Evolutionary conservation across 53 echinoderm and acorn worm genomes (phyloP).

Genomic region (Zoroaster sp.): DNA sequence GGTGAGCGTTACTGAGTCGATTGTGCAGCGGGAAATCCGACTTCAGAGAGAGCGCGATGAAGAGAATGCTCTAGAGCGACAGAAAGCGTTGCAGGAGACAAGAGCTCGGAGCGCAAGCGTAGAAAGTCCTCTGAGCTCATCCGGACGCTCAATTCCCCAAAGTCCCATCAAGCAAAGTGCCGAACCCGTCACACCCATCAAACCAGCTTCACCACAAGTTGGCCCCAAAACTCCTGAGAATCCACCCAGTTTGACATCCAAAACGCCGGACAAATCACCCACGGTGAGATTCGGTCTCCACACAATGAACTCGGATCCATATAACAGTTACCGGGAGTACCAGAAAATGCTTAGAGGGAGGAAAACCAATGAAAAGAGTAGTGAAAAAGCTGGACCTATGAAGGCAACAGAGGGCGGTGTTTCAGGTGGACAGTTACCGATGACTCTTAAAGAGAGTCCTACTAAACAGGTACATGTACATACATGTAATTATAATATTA

Average conservation of each 20-base stretch:
- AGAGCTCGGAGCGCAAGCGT: background rate
- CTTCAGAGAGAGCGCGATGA: slow-evolving; percentile 63
- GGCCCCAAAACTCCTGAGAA: background rate
- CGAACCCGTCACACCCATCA: background rate
- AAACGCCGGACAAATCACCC: background rate
- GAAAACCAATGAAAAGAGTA: slow-evolving; percentile 28
- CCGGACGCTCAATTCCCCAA: slow-evolving; percentile 24
- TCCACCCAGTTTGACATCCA: background rate
- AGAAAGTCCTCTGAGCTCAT: slow-evolving; percentile 21
- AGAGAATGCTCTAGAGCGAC: slow-evolving; percentile 11
- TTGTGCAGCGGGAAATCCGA: slow-evolving; percentile 76
- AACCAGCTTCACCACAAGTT: background rate
- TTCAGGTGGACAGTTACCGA: background rate
- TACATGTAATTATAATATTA: no score
- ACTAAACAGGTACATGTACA: slow-evolving; percentile 36
- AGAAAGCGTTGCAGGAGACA: slow-evolving; percentile 25
- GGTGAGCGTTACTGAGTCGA: slow-evolving; percentile 40
- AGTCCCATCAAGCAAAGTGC: slow-evolving; percentile 10
- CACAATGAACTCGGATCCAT: background rate
- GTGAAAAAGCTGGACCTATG: slow-evolving; percentile 26
- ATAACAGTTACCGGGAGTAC: slow-evolving; percentile 75
- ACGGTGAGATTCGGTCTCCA: slow-evolving; percentile 27
- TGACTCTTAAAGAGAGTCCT: background rate
- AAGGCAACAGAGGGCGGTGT: slow-evolving; percentile 52
- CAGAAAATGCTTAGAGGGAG: slow-evolving; percentile 68